Evolutionary conservation across 2,113 vertebrate genomes (phyloP), one percentile per base, ranked within the genome.

Genomic region (human): DNA sequence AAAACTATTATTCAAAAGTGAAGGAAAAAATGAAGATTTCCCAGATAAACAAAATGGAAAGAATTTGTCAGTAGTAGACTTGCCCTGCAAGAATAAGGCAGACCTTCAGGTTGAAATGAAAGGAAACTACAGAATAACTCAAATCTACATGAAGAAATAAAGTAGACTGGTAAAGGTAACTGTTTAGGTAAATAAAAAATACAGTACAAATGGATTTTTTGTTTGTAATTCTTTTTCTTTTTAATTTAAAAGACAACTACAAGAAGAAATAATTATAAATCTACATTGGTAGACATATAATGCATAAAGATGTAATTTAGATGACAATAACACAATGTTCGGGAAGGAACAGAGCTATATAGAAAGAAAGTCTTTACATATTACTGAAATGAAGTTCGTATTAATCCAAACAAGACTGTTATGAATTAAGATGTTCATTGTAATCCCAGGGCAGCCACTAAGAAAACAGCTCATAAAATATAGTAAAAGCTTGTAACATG

Each of bases 401-500:
- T 55, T 93, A 70, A 95, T 43, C 35, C 40, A 43, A 70, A 83
- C 32, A 22, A 89, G 22, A 86, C 20, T 80, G 17, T 82, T 90
- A 90, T 82, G 68, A 87, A 91, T 83, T 61, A 96, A 59, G 35
- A 43, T 78, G n/a, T 76, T 87, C 93, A 75, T 35, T 83, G 27
- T 72, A 91, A 83, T 82, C n/a, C 78, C 59, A 88, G 27, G 27
- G 79, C 52, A 91, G 78, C 43, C 16, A 55, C 23, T 52, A 80
- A 79, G 52, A 86, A 93, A 93, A 90, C n/a, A 73, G 64, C 57
- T 81, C 22, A 43, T 87, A 92, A 96, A 80, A 79, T 16, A 93
- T 12, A 90, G 61, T 80, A 82, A 91, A 94, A 86, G 16, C 35
- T 89, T 96, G 68, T 12, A 87, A 35, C 23, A 82, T 81, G 50